These are phyloP conservation scores for Cirrhinus mrigala DNA, from an alignment of 2,797 vertebrate species.

Conservation along the genomic window DNA sequence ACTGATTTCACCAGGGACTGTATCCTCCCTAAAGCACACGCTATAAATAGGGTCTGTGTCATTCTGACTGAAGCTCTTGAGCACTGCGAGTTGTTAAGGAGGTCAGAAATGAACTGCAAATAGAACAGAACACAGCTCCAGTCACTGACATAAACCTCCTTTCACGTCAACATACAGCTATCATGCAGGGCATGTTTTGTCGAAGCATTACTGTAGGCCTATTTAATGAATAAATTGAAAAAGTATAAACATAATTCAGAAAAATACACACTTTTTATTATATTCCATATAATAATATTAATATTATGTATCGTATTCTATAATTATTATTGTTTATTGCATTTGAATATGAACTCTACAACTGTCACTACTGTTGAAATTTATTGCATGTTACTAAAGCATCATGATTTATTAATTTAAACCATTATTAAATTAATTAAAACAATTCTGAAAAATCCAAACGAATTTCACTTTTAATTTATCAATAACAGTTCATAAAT, in stretches of 20 bases:
- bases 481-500: no score
- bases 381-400: no score
- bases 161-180: conserved; percentile 30
- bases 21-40: conserved; percentile 37
- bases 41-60: conserved; percentile 80
- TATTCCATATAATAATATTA: no score
- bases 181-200: not conserved
- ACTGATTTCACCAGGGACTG: conserved; percentile 41
- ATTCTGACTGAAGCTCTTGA: conserved; percentile 62
- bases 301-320: no score
- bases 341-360: no score
- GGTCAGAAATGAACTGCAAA: conserved; percentile 63
- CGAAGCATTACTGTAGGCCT: not conserved
- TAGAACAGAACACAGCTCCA: conserved; percentile 58
- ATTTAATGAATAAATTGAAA: not conserved
- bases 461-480: no score
- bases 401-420: no score
- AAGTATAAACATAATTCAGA: not conserved
- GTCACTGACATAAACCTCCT: conserved; percentile 41
- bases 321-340: no score
- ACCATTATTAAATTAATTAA: no score
- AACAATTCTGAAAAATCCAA: no score
- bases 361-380: no score
- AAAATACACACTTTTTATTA: no score
- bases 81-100: conserved; percentile 61